Evolutionary conservation across 2,888 invertebrate species (phyloP).

Genomic region (Heteromurus nitidus): DNA sequence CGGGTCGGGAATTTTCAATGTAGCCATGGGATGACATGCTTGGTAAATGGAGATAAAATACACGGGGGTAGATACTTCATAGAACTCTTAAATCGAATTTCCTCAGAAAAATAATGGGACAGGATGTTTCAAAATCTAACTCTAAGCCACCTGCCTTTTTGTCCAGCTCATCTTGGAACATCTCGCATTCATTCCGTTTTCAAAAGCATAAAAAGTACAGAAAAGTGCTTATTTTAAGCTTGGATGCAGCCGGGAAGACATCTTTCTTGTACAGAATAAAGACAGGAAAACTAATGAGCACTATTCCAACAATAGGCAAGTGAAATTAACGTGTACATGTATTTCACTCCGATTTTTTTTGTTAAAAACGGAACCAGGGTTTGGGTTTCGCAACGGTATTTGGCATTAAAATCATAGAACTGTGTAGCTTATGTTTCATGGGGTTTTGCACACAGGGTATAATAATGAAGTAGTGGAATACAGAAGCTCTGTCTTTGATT

Average conservation of each 20-base stretch:
- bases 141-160: neutral
- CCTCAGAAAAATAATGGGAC: constrained; percentile 5
- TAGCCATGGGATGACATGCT: too few relatives aligned
- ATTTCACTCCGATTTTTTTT: neutral
- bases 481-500: constrained; percentile 48
- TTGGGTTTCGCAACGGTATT: neutral
- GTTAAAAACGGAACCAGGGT: neutral
- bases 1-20: too few relatives aligned
- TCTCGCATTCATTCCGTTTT: neutral
- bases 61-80: too few relatives aligned
- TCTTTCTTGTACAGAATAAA: constrained; percentile 51
- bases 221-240: constrained; percentile 51
- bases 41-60: too few relatives aligned
- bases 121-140: constrained; percentile 8
- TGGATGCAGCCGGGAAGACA: constrained; percentile 61
- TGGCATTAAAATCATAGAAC: neutral
- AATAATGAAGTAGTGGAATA: constrained; percentile 55
- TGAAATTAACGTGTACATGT: neutral
- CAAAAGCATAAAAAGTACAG: constrained; percentile 26
- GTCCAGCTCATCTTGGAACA: neutral
- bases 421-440: neutral
- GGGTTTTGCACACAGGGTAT: constrained; percentile 29
- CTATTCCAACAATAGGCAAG: constrained; percentile 58
- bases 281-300: constrained; percentile 34
- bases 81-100: neutral